Evolutionary conservation across 1,140 invertebrate species (phyloP).

Genomic region (Schlechtendalia chinensis): DNA sequence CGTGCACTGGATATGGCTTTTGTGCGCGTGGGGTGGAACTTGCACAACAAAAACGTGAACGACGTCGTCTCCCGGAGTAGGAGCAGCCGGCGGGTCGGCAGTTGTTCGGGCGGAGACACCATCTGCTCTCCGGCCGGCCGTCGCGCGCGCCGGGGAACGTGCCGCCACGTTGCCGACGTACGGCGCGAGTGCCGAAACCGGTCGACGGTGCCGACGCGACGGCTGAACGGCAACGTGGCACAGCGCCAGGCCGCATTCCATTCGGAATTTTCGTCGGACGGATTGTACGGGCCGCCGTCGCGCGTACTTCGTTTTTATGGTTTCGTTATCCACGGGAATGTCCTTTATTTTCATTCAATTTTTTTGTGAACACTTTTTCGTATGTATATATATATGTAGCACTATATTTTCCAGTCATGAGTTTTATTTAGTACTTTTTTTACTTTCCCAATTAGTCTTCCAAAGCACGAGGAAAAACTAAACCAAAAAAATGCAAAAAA

Average conservation of each 20-base stretch:
- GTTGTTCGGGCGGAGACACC: conserved; percentile 32
- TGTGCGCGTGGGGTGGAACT: not conserved
- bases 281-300: not conserved
- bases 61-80: not conserved
- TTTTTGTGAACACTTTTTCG: no score
- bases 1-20: no score
- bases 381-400: no score
- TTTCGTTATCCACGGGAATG: not conserved
- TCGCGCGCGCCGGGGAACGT: conserved; percentile 15
- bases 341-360: no score
- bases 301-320: not conserved
- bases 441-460: no score
- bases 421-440: no score
- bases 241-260: conserved; percentile 37
- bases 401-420: no score
- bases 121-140: not conserved
- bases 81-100: not conserved
- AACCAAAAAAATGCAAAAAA: no score
- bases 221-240: conserved; percentile 16
- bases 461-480: no score
- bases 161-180: conserved; percentile 37
- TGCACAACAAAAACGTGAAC: conserved; percentile 21
- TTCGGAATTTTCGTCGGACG: not conserved
- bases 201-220: not conserved
- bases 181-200: not conserved